phyloP scores from a whole-genome alignment of 2,888 invertebrate species.

The Stenurella melanura region DNA sequence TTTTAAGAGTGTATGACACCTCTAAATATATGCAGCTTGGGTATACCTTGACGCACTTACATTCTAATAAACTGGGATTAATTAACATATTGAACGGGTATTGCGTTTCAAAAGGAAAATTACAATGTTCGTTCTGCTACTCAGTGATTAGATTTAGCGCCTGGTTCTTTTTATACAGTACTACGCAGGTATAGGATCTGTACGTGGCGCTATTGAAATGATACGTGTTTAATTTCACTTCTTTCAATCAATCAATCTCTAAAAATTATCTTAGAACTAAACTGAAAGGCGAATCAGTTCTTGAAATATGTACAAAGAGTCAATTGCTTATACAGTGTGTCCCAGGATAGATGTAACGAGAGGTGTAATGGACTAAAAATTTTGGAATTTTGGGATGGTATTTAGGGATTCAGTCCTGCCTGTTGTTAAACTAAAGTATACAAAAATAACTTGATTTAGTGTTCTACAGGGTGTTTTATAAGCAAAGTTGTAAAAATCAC shows the following conservation, averaged over 20 bases:
- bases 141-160: not conserved
- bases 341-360: too few relatives aligned
- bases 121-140: not conserved
- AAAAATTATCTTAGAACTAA: not conserved
- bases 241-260: not conserved
- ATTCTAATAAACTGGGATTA: not conserved
- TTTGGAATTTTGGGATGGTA: too few relatives aligned
- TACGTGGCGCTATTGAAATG: not conserved
- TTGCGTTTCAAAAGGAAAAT: slow-evolving; percentile 1
- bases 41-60: slow-evolving; percentile 1
- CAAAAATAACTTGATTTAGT: too few relatives aligned
- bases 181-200: not conserved
- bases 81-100: not conserved
- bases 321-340: too few relatives aligned
- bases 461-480: too few relatives aligned
- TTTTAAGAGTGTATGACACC: slow-evolving; percentile 39
- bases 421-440: too few relatives aligned
- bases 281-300: too few relatives aligned
- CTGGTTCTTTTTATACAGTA: not conserved
- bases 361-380: too few relatives aligned
- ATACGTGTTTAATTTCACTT: not conserved
- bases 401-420: too few relatives aligned
- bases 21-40: slow-evolving; percentile 15
- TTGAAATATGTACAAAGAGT: too few relatives aligned
- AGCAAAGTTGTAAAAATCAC: too few relatives aligned